Evolutionary conservation across 2,113 vertebrate species (phyloP), one percentile per base, ranked within the genome.

Genomic region (Echinops telfairi): DNA sequence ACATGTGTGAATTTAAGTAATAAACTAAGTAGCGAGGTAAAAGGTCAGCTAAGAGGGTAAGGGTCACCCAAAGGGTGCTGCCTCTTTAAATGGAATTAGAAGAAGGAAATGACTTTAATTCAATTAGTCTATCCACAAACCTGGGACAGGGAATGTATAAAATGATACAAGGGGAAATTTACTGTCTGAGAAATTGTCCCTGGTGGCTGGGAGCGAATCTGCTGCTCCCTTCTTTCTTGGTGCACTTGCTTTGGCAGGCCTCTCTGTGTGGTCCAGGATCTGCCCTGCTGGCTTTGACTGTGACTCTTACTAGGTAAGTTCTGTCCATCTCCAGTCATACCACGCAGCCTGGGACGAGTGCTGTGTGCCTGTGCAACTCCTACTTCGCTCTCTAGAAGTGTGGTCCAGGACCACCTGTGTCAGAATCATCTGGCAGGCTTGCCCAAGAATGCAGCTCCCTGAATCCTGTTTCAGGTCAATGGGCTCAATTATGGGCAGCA

Each of bases 101-200:
- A 96, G 94, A 95, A 94, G 91, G 84, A 95, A 96, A 96, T 89
- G 73, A 73, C 84, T 95, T 92, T 93, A 93, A 96, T 95, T 94
- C 89, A 94, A 85, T 95, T 94, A 96, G 93, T 70, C 80, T 60
- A 43, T 78, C 76, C 47, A 95, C 91, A 86, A 97, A 94, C 86
- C 68, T 64, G 73, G 89, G 70, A 62, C 79, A 70, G 8, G 86
- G 84, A 94, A 93, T 92, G 95, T 53, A 95, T 92, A 94, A 95
- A 92, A 92, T 82, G 89, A 94, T 85, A 70, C 4, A 1, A 77
- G 62, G 31, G 40, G 43, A 92, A 40, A 80, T 94, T 58, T 70
- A 95, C 58, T 57, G 83, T 57, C 33, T 38, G n/a, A 9, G 80
- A 73, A 89, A 62, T 87, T 62, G 68, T 82, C 86, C 84, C 22